Evolutionary conservation across 2,888 invertebrate genomes (phyloP).

Genomic region (Anorthoa munda): DNA sequence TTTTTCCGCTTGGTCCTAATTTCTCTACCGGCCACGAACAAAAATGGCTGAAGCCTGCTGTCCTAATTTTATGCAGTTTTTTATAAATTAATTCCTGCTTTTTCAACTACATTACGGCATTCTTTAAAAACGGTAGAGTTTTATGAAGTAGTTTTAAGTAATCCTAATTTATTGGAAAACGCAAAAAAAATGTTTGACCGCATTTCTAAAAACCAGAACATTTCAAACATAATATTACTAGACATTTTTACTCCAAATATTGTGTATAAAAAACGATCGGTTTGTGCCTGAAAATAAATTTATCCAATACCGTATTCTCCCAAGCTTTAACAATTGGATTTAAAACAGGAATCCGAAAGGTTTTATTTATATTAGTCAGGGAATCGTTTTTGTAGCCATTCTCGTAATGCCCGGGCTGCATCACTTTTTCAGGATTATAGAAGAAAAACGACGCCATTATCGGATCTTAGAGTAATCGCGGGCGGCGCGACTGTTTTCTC

Average conservation of each 20-base stretch:
- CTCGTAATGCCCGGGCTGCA: conserved; percentile 78
- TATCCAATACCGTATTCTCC: conserved; percentile 65
- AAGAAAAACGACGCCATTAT: conserved; percentile 88
- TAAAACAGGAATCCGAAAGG: conserved; percentile 77
- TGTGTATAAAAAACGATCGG: conserved; percentile 38
- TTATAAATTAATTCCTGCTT: conserved; percentile 9
- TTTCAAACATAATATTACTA: conserved; percentile 13
- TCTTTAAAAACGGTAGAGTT: neutral
- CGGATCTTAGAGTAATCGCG: conserved; percentile 87
- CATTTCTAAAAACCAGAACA: neutral
- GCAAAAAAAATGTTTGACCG: neutral
- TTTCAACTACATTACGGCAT: neutral
- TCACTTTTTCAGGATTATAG: conserved; percentile 89
- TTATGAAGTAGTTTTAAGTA: neutral
- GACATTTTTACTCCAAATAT: conserved; percentile 30
- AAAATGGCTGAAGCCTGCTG: conserved; percentile 21
- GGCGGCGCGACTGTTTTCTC: conserved; percentile 81
- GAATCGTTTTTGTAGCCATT: conserved; percentile 79
- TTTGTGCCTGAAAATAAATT: conserved; percentile 60
- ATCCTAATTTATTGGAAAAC: neutral
- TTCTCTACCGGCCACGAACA: conserved; percentile 17
- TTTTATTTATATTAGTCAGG: conserved; percentile 82
- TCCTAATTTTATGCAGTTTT: conserved; percentile 26
- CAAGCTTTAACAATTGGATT: conserved; percentile 74
- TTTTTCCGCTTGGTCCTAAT: conserved; percentile 24